phyloP scores from a whole-genome alignment of 2,113 vertebrate species.

The Eleginops maclovinus region DNA sequence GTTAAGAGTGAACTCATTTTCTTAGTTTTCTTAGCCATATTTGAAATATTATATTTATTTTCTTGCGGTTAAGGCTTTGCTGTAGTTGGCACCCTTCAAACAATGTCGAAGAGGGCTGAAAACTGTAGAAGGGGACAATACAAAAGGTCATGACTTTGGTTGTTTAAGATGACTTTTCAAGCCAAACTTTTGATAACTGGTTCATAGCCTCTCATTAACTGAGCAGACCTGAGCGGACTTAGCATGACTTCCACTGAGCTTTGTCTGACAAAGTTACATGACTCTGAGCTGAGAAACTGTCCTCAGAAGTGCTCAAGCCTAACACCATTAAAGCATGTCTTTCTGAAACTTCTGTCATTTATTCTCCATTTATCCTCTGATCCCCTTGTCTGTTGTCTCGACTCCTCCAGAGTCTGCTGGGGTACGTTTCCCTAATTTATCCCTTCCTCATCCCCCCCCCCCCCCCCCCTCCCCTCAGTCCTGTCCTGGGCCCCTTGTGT shows the following conservation, averaged over 20 bases:
- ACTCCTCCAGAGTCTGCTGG: slow-evolving; percentile 52
- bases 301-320: slow-evolving; percentile 63
- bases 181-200: slow-evolving; percentile 53
- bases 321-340: slow-evolving; percentile 80
- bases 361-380: slow-evolving; percentile 68
- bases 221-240: slow-evolving; percentile 60
- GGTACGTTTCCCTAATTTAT: slow-evolving; percentile 63
- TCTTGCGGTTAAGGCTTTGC: neutral
- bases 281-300: slow-evolving; percentile 45
- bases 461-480: neutral
- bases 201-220: slow-evolving; percentile 46
- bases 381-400: slow-evolving; percentile 64
- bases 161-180: slow-evolving; percentile 36
- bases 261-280: slow-evolving; percentile 50
- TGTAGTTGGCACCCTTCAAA: slow-evolving; percentile 14
- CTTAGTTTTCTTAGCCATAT: neutral
- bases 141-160: slow-evolving; percentile 39
- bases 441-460: slow-evolving; percentile 20
- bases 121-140: slow-evolving; percentile 32
- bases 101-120: slow-evolving; percentile 17
- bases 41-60: neutral
- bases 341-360: slow-evolving; percentile 70
- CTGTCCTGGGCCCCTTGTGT: slow-evolving; percentile 72
- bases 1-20: too few species aligned
- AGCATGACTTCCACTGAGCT: slow-evolving; percentile 57